A percentile compares a stretch with the other conserved stretches of the same genome.
phyloP scores from a whole-genome alignment of 2,113 vertebrate species.

The Hemichromis elongatus region DNA sequence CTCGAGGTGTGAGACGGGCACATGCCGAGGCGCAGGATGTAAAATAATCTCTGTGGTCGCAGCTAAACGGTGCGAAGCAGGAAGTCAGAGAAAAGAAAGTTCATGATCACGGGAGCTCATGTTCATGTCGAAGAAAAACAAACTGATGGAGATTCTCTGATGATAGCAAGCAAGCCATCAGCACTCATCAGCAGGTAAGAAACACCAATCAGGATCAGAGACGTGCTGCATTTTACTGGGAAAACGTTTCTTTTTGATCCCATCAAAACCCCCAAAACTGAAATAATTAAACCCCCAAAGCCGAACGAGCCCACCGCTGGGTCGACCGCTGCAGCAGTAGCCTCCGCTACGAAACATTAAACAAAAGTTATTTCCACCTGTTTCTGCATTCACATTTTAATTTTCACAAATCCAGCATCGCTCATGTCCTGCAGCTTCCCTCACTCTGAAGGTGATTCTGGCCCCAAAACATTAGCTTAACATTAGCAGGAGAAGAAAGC shows the following conservation, averaged over 20 bases:
- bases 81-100: not conserved
- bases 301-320: not conserved
- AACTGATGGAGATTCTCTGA: not conserved
- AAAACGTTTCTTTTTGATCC: not conserved
- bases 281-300: not conserved
- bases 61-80: not conserved
- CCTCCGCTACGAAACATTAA: not conserved
- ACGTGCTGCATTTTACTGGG: accelerated
- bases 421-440: not conserved
- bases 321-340: no score
- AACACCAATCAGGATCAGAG: not conserved
- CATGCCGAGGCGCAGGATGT: not conserved
- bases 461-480: not conserved
- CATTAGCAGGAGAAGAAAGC: not conserved
- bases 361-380: not conserved
- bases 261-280: accelerated
- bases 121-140: not conserved
- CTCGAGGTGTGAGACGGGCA: not conserved
- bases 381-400: not conserved
- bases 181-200: not conserved
- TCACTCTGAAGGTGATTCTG: not conserved
- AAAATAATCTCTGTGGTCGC: not conserved
- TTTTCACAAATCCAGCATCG: not conserved
- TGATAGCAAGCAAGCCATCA: not conserved
- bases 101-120: not conserved